Evolutionary conservation across 1,140 invertebrate genomes (phyloP).

Genomic region (Chionoecetes opilio): DNA sequence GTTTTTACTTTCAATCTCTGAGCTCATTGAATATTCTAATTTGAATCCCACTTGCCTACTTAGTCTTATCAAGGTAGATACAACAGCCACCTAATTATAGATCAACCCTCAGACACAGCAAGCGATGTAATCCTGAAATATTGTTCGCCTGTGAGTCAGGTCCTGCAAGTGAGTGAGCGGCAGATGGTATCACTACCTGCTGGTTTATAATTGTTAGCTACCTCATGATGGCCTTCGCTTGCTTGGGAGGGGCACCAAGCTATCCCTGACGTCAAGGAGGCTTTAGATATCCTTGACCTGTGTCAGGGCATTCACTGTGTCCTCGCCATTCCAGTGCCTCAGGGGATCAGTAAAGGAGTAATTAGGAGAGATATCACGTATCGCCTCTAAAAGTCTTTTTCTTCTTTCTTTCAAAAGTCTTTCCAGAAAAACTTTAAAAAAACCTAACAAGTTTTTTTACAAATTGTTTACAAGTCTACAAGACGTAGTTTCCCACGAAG

Average conservation of each 20-base stretch:
- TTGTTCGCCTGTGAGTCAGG: neutral
- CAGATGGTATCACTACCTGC: constrained; percentile 16
- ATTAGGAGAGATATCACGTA: neutral
- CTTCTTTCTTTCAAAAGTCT: no score
- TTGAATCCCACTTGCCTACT: neutral
- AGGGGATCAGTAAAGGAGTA: neutral
- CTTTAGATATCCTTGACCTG: neutral
- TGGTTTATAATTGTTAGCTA: constrained; percentile 18
- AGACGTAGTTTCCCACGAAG: no score
- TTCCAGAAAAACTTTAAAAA: no score
- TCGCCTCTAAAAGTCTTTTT: neutral
- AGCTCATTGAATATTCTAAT: neutral
- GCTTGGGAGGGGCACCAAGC: neutral
- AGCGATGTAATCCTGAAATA: constrained; percentile 29
- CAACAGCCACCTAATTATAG: constrained; percentile 16
- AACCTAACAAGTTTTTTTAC: no score
- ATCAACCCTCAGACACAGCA: neutral
- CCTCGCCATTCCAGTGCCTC: neutral
- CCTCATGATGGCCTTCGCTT: neutral
- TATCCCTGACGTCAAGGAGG: neutral
- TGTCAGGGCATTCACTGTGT: neutral
- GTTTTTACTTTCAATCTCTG: neutral
- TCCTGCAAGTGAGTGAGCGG: neutral
- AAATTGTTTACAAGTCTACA: no score
- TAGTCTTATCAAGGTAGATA: neutral